A percentile compares a stretch with the other conserved stretches of the same genome.
phyloP scores from a whole-genome alignment of 2,113 vertebrate species.

The Condylura cristata region DNA sequence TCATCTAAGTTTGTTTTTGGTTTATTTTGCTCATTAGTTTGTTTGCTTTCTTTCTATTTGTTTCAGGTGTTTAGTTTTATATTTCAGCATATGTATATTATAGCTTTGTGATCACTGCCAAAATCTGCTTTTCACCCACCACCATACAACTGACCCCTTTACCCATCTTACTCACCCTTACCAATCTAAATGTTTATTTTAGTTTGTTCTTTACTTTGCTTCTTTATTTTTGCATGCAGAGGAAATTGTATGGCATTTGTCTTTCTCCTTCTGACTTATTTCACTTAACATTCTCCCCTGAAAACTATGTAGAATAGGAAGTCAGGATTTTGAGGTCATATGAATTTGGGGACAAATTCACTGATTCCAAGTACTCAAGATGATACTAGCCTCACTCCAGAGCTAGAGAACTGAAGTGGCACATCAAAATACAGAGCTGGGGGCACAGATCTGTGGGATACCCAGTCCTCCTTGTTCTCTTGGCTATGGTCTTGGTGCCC shows the following conservation, averaged over 20 bases:
- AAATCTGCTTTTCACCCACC: background rate
- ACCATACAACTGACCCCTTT: background rate
- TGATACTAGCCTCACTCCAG: background rate
- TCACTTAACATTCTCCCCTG: background rate
- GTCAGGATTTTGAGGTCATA: background rate
- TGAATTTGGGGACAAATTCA: background rate
- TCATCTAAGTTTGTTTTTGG: background rate
- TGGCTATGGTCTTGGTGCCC: too few relatives aligned
- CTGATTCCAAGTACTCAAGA: background rate
- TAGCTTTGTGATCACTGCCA: background rate
- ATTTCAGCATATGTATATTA: background rate
- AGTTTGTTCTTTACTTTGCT: background rate
- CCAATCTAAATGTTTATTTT: background rate
- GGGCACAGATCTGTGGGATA: too few relatives aligned
- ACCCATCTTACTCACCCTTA: too few relatives aligned
- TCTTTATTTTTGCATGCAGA: background rate
- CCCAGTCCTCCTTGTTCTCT: too few relatives aligned
- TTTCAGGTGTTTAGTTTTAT: background rate
- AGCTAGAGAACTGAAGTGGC: background rate
- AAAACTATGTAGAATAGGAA: rapidly evolving
- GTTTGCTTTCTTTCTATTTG: too few relatives aligned
- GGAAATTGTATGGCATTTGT: background rate
- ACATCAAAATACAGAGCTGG: background rate
- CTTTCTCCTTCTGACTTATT: background rate
- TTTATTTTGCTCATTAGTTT: background rate